Evolutionary conservation across 2,797 vertebrate genomes (phyloP), one percentile per base, ranked within the genome.

Genomic region (Myioborus melanocephalus): DNA sequence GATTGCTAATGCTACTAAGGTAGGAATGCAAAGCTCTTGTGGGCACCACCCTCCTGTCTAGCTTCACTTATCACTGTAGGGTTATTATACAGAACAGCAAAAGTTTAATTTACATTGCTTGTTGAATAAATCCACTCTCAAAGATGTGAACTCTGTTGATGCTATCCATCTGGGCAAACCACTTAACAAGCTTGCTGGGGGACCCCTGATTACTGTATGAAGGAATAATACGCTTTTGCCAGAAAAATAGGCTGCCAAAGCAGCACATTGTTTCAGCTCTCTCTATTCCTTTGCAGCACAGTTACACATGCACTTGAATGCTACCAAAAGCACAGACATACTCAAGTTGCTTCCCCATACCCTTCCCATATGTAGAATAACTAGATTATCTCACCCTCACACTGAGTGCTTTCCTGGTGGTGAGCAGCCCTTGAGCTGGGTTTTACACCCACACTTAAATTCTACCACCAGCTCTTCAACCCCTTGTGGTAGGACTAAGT

Each of bases 291-390:
- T 68, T 56, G 34, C 49, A 64, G 20, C 1, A 2, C 35, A 57
- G 35, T 59, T 66, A 66, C 23, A 49, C 0, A 0, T 7, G 8
- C 41, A 18, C 18, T 56, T 7, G 1, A 56, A 65, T 0, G 0
- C 47, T 57, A 37, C 9, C 39, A 35, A 43, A 61, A 83, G 23
- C 60, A 9, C 9, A 24, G 65, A 32, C 6, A 30, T 27, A 32
- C 39, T 49, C n/a, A 47, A 66, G 22, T 21, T 63, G 30, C 76
- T 55, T 72, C 24, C 37, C 37, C 32, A 5, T 20, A 37, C 28
- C 23, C 37, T 72, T n/a, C 35, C 44, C 41, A 3, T 39, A 34
- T 8, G 2, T 17, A 16, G 17, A 17, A 50, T 46, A 41, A 12
- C 76, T 41, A 21, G 23, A 37, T 59, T 34, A 69, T 60, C n/a